Base-by-base conservation (phyloP, 2,113 vertebrate genomes). In the Microcebus jonahi region DNA sequence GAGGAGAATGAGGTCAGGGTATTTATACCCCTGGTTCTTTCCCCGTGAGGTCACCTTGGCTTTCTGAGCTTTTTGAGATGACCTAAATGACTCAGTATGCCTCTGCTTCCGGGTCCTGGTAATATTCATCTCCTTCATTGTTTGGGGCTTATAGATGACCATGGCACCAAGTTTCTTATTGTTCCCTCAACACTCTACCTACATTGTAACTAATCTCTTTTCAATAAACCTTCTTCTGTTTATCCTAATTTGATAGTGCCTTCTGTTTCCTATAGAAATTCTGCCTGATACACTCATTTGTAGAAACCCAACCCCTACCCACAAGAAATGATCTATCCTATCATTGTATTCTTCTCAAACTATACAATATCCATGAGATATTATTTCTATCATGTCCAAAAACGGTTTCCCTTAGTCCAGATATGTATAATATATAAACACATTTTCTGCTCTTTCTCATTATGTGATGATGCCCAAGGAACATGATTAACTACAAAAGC, bases 41-140 rank as follows among this genome's bases (percentile, higher is more conserved):
- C 61, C 75, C 55, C 94, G 59, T 95, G 95, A 97, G 48, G 75
- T 96, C 87, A 95, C 92, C 21, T 73, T 95, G 92, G 95, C 87
- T 86, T 88, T 94, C 79, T 59, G 87, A 93, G 59, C 7, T 29
- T 96, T 34, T 80, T 59, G 53, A 95, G 50, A 27, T 95, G 90
- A 86, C 73, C 85, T 71, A 91, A 86, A 96, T 95, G 67, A 86
- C 39, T 95, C 87, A 61, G 7, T 48, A 53, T 86, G 76, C 5
- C 3, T 85, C 27, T 48, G 29, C 17, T 85, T 93, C 73, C 39
- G 82, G n/a, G 11, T 82, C 14, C 36, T 87, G 20, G 48, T 31
- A 90, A 39, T 31, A 53, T 93, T 87, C 31, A 42, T 36, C 79
- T 39, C 36, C 53, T n/a, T 94, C 45, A 59, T 91, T 91, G 14